These are phyloP conservation scores for Drosophila sproati DNA, from an alignment of 1,140 invertebrate genomes.

Conservation along the genomic window DNA sequence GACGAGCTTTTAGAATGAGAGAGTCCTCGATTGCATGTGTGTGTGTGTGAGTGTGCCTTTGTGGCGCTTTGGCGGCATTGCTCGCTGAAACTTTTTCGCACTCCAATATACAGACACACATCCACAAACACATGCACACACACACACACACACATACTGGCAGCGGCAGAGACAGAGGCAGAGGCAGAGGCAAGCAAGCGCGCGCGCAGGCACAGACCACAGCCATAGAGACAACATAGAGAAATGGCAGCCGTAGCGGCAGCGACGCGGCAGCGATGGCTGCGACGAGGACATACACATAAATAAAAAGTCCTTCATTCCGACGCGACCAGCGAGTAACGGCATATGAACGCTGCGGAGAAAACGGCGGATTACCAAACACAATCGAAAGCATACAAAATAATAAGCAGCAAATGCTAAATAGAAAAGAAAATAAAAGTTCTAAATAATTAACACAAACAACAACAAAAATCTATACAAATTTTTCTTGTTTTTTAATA, in stretches of 20 bases:
- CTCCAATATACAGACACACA: constrained; percentile 21
- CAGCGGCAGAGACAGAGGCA: no score
- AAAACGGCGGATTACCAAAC: constrained; percentile 68
- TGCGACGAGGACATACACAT: constrained; percentile 81
- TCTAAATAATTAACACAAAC: constrained; percentile 10
- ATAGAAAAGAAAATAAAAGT: constrained; percentile 26
- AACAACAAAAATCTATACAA: constrained; percentile 11
- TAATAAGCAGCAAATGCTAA: constrained; percentile 23
- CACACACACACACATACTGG: constrained; percentile 19
- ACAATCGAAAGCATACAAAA: constrained; percentile 24
- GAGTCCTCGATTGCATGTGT: constrained; percentile 14
- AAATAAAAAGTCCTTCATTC: constrained; percentile 85
- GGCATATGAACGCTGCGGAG: constrained; percentile 77
- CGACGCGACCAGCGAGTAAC: constrained; percentile 84
- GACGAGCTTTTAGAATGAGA: constrained; percentile 49
- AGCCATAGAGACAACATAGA: constrained; percentile 11
- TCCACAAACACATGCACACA: constrained; percentile 2
- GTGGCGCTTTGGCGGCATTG: constrained; percentile 50
- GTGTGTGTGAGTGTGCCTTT: constrained; percentile 21
- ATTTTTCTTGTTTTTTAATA: constrained; percentile 41
- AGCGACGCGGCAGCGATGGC: constrained; percentile 31
- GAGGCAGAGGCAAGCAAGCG: constrained; percentile 15
- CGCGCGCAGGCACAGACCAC: constrained; percentile 36
- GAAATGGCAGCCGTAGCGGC: constrained; percentile 39
- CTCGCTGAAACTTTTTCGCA: constrained; percentile 69